These are phyloP conservation scores for Phaetusa simplex DNA, from an alignment of 2,113 vertebrate genomes.

Conservation along the genomic window DNA sequence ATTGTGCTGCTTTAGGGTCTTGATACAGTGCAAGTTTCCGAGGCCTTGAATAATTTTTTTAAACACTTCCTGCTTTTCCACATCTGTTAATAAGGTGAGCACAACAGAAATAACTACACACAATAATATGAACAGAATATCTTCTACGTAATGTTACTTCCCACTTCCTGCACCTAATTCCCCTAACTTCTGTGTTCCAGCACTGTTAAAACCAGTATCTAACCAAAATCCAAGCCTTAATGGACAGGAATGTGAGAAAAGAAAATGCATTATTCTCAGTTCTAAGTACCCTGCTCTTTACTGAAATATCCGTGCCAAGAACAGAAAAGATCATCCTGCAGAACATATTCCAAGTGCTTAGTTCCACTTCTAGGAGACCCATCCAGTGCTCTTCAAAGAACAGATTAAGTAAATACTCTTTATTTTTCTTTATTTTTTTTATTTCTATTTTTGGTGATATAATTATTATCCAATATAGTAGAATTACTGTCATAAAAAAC, in stretches of 20 bases:
- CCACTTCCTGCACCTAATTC: not conserved
- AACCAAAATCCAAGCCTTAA: not conserved
- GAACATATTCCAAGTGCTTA: not conserved
- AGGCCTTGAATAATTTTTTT: not conserved
- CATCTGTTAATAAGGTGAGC: not conserved
- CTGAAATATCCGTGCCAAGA: not conserved
- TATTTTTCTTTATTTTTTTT: not conserved
- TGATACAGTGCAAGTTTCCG: not conserved
- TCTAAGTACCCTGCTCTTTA: not conserved
- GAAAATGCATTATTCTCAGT: not conserved
- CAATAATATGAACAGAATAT: not conserved
- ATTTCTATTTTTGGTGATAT: not conserved
- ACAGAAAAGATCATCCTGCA: not conserved
- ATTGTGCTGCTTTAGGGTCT: not conserved
- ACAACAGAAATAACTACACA: not conserved
- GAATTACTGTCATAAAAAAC: not conserved
- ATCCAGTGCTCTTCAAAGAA: not conserved
- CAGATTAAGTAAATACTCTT: not conserved
- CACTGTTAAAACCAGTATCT: not conserved
- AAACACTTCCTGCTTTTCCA: not conserved
- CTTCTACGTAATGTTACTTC: not conserved
- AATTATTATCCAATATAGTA: not conserved
- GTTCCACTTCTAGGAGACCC: not conserved
- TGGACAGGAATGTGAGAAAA: not conserved
- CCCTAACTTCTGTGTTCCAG: fast-evolving